Evolutionary conservation across 1,140 invertebrate genomes (phyloP).

Genomic region (Pseudomyrmex concolor): DNA sequence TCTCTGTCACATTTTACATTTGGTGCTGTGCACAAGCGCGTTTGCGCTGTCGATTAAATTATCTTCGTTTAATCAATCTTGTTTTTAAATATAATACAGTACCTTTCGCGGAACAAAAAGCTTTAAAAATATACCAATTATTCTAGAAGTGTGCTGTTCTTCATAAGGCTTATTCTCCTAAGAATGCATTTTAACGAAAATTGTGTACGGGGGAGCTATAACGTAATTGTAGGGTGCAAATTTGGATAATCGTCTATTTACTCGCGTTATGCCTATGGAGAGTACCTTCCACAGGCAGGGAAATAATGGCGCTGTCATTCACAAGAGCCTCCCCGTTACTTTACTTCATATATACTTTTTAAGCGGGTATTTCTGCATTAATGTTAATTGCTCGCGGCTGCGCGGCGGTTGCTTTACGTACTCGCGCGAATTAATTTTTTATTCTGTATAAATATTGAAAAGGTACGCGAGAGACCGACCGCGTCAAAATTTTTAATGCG

Average conservation of each 20-base stretch:
- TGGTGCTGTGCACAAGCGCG: no score
- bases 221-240: conserved; percentile 13
- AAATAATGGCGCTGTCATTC: conserved; percentile 34
- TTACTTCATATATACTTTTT: conserved; percentile 29
- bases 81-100: no score
- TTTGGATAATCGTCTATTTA: conserved; percentile 28
- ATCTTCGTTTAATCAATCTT: no score
- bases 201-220: background rate
- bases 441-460: conserved; percentile 42
- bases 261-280: background rate
- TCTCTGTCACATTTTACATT: no score
- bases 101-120: background rate
- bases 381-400: conserved; percentile 38
- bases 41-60: no score
- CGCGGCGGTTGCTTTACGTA: conserved; percentile 4
- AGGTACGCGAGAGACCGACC: background rate
- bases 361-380: conserved; percentile 48
- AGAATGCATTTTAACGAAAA: background rate
- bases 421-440: conserved; percentile 26
- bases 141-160: background rate
- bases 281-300: background rate
- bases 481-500: conserved; percentile 20
- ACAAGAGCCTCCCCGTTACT: conserved; percentile 13
- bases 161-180: background rate
- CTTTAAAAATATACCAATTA: background rate